Evolutionary conservation across 2,888 invertebrate genomes (phyloP).

Genomic region (Antheraea yamamai): DNA sequence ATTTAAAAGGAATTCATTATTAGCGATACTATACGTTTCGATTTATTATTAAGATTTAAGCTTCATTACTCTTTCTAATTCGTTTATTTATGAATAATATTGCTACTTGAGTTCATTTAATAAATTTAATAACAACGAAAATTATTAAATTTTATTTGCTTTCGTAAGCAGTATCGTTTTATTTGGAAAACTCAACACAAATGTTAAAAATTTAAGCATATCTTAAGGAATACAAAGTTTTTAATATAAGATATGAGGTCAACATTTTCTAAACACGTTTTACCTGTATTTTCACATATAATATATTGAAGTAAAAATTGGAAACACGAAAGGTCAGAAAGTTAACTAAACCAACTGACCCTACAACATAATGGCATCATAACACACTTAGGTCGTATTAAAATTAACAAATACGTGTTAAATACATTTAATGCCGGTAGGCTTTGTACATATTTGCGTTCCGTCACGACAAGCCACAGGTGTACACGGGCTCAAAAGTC

Average conservation of each 20-base stretch:
- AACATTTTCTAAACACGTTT: not conserved
- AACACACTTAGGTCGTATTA: constrained; percentile 31
- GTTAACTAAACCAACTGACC: not conserved
- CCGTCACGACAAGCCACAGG: constrained; percentile 47
- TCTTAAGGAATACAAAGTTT: not conserved
- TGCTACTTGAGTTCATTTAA: not conserved
- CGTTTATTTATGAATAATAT: not conserved
- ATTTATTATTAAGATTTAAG: not conserved
- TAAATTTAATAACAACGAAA: not conserved
- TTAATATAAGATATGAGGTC: not conserved
- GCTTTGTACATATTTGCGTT: constrained; percentile 48
- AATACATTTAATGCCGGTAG: constrained; percentile 47
- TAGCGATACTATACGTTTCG: not conserved
- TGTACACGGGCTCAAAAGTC: constrained; percentile 40
- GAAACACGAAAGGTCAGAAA: not conserved
- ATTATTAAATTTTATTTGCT: no score
- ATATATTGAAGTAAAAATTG: not conserved
- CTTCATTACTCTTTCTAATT: not conserved
- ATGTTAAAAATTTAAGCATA: not conserved
- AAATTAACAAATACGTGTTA: constrained; percentile 59
- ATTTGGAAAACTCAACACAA: not conserved
- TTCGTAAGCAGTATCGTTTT: no score
- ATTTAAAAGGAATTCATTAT: not conserved
- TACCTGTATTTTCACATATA: not conserved
- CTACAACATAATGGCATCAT: not conserved